These are phyloP conservation scores for Tanypteryx hageni DNA, from an alignment of 2,888 invertebrate genomes.

Conservation along the genomic window DNA sequence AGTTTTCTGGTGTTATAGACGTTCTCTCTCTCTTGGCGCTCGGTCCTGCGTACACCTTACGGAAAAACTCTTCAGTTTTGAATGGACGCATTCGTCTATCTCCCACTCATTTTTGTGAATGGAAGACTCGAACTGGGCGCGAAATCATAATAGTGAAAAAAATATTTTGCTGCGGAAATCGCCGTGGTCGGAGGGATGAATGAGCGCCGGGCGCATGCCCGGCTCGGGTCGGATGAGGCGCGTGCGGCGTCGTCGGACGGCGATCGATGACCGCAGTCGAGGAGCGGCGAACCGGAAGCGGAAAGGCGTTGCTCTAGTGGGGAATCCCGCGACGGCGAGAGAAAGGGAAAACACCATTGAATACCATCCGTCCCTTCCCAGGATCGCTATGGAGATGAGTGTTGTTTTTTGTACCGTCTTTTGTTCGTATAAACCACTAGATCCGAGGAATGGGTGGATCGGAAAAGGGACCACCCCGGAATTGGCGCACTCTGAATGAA, in stretches of 20 bases:
- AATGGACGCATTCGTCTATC: too few species aligned
- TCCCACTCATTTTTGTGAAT: not conserved
- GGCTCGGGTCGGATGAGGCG: not conserved
- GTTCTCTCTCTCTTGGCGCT: too few species aligned
- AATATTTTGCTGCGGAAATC: not conserved
- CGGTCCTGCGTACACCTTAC: too few species aligned
- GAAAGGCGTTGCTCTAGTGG: not conserved
- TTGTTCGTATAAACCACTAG: not conserved
- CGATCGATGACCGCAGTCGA: not conserved
- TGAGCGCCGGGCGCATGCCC: not conserved
- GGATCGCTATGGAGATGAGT: not conserved
- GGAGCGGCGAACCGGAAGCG: slow-evolving; percentile 13
- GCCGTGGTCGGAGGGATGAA: not conserved
- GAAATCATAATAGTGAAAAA: not conserved
- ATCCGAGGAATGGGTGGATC: not conserved
- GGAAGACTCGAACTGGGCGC: not conserved
- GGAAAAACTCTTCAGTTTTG: too few species aligned
- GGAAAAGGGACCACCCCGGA: not conserved
- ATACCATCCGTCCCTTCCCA: not conserved
- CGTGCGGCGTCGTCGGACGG: not conserved
- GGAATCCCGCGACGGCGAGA: slow-evolving; percentile 9
- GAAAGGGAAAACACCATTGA: not conserved
- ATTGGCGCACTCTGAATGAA: not conserved
- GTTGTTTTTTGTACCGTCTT: not conserved
- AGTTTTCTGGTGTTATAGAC: too few species aligned